Percentiles rank a stretch among this genome's conserved stretches.
Evolutionary conservation across 2,113 vertebrate genomes (phyloP).

Genomic region (Crotophaga sulcirostris): DNA sequence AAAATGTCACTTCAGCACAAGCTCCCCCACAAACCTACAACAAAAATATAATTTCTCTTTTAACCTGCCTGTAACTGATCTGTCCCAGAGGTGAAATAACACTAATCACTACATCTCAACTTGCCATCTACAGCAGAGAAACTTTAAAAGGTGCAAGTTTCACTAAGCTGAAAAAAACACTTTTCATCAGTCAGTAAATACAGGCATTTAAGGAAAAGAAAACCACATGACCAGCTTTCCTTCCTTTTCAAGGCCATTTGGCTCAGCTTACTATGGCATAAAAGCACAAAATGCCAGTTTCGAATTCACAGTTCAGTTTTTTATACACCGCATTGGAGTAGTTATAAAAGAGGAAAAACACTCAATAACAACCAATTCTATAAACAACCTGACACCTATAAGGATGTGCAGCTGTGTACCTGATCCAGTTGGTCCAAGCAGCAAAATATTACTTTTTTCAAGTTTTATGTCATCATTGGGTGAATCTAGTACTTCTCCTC

Average conservation of each 20-base stretch:
- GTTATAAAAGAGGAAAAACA: neutral
- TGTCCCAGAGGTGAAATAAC: neutral
- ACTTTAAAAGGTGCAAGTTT: too few relatives aligned
- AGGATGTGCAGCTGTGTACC: constrained; percentile 69
- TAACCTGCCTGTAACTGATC: neutral
- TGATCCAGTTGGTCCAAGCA: constrained; percentile 97
- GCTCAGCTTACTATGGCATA: neutral
- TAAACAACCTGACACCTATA: neutral
- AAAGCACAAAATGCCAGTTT: neutral
- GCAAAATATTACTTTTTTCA: constrained; percentile 98
- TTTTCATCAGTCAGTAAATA: neutral
- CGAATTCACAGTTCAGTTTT: neutral
- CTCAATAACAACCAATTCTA: neutral
- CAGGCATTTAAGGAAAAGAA: neutral
- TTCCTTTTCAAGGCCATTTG: neutral
- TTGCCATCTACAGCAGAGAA: neutral
- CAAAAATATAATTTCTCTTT: neutral
- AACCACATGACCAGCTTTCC: neutral
- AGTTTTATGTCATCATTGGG: constrained; percentile 91
- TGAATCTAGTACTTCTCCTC: constrained; percentile 94
- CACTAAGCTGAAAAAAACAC: too few relatives aligned
- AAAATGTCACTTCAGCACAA: neutral
- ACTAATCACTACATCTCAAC: neutral
- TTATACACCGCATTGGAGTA: neutral
- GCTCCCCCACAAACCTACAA: neutral